A percentile compares a stretch with the other conserved stretches of the same genome.
phyloP scores from a whole-genome alignment of 2,888 invertebrate genomes.

The Cryptosula pallasiana region DNA sequence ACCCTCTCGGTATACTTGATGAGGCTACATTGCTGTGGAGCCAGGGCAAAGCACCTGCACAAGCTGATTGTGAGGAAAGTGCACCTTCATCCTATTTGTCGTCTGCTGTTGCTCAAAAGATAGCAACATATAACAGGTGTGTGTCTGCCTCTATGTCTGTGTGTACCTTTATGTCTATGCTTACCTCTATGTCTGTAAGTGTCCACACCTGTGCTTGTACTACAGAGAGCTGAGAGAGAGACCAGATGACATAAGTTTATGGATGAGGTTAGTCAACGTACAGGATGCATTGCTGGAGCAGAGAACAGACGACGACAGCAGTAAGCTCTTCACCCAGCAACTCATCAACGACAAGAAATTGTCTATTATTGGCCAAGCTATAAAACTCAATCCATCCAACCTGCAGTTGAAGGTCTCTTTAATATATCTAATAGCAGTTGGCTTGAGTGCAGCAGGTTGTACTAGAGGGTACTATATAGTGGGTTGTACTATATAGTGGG shows the following conservation, averaged over 20 bases:
- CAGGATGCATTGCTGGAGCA: slow-evolving; percentile 41
- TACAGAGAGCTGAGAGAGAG: slow-evolving; percentile 42
- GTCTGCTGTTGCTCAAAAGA: background rate
- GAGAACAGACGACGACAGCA: slow-evolving; percentile 2
- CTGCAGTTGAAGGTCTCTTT: slow-evolving; percentile 39
- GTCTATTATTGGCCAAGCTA: slow-evolving; percentile 52
- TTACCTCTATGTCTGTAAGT: background rate
- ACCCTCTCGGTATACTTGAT: slow-evolving; percentile 37
- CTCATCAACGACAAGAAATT: slow-evolving; percentile 52
- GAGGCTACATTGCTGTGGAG: slow-evolving; percentile 38
- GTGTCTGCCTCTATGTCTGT: background rate
- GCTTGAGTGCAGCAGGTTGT: too few species aligned
- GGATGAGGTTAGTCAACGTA: slow-evolving; percentile 55
- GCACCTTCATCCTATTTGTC: background rate
- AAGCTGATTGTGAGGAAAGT: slow-evolving; percentile 1
- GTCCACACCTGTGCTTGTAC: too few species aligned
- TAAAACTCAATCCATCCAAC: slow-evolving; percentile 48
- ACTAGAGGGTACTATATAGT: too few species aligned
- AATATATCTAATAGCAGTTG: background rate
- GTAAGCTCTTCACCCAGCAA: background rate
- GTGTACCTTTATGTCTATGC: too few species aligned
- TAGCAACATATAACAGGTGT: background rate
- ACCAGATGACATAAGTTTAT: slow-evolving; percentile 47
- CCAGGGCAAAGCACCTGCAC: slow-evolving; percentile 34
- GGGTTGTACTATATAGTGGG: too few species aligned